Conservation (phyloP, 2,888 invertebrate genomes). For the Sabatieria punctata region DNA sequence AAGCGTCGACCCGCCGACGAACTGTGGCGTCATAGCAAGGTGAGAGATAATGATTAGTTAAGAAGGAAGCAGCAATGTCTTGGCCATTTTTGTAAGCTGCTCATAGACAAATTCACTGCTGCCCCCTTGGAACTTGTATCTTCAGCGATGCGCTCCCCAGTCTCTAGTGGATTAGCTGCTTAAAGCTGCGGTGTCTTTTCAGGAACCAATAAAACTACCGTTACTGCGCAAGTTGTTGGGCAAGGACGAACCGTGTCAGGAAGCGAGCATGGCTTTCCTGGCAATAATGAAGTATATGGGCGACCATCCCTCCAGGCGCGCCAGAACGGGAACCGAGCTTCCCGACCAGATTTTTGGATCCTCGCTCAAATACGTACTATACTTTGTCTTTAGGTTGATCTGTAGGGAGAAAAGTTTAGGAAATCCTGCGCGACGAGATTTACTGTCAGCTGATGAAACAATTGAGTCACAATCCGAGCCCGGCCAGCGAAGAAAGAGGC, state of each 20-base stretch:
- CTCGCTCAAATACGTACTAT: slow-evolving; percentile 71
- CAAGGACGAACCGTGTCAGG: slow-evolving; percentile 26
- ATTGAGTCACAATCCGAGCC: slow-evolving; percentile 82
- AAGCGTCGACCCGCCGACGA: slow-evolving; percentile 70
- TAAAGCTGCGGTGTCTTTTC: too few relatives aligned
- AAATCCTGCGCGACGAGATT: slow-evolving; percentile 88
- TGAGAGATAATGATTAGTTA: too few relatives aligned
- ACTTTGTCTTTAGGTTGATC: too few relatives aligned
- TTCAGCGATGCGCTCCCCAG: too few relatives aligned
- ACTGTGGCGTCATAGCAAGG: slow-evolving; percentile 69
- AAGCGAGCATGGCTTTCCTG: slow-evolving; percentile 34
- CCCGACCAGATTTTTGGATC: slow-evolving; percentile 96
- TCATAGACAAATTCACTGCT: too few relatives aligned
- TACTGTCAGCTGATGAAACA: slow-evolving; percentile 99
- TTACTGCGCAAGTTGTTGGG: slow-evolving; percentile 70
- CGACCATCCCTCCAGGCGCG: slow-evolving; percentile 81
- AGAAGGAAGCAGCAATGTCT: too few relatives aligned
- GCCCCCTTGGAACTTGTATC: too few relatives aligned
- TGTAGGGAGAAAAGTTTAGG: slow-evolving; percentile 39
- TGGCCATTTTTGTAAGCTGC: too few relatives aligned
- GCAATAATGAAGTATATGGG: slow-evolving; percentile 77
- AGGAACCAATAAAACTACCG: slow-evolving; percentile 85
- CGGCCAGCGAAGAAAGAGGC: slow-evolving; percentile 81
- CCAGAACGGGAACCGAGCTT: slow-evolving; percentile 82
- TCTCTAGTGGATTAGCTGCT: too few relatives aligned